Percentiles rank a stretch among this genome's conserved stretches.
phyloP scores from a whole-genome alignment of 1,140 invertebrate species.

The Xylocopa sonorina region DNA sequence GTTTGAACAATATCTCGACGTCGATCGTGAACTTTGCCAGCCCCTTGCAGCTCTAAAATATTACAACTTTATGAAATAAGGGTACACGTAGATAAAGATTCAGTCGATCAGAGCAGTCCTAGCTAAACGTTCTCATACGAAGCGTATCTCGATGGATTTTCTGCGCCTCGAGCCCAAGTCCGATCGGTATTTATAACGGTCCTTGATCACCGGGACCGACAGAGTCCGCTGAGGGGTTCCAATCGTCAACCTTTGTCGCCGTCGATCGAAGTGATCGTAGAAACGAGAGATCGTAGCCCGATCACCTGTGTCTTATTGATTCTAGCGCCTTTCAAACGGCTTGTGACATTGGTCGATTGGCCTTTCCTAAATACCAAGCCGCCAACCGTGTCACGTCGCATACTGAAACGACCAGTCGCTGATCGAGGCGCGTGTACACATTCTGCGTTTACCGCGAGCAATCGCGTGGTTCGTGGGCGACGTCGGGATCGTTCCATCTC shows the following conservation, averaged over 20 bases:
- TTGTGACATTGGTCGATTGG: slow-evolving; percentile 81
- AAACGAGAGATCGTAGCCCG: slow-evolving; percentile 38
- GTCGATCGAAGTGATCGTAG: slow-evolving; percentile 43
- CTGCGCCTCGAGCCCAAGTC: background rate
- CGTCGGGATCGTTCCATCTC: slow-evolving; percentile 23
- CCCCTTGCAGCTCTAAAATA: too few species aligned
- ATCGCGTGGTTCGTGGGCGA: slow-evolving; percentile 43
- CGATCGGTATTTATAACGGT: slow-evolving; percentile 48
- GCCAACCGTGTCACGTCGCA: slow-evolving; percentile 79
- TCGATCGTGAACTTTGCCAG: too few species aligned
- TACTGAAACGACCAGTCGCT: slow-evolving; percentile 56
- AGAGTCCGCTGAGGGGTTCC: slow-evolving; percentile 6
- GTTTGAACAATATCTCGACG: too few species aligned
- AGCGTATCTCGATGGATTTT: slow-evolving; percentile 4
- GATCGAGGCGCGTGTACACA: slow-evolving; percentile 2
- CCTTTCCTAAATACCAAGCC: slow-evolving; percentile 82
- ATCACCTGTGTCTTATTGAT: slow-evolving; percentile 71
- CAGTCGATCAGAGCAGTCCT: too few species aligned
- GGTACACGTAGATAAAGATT: too few species aligned
- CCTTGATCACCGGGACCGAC: slow-evolving; percentile 53
- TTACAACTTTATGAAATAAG: too few species aligned
- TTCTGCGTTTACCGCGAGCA: slow-evolving; percentile 49
- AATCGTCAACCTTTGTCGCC: slow-evolving; percentile 59
- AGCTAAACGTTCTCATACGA: too few species aligned
- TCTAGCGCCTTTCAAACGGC: slow-evolving; percentile 80